Evolutionary conservation across 2,888 invertebrate species (phyloP).

Genomic region (Drosophila merina): DNA sequence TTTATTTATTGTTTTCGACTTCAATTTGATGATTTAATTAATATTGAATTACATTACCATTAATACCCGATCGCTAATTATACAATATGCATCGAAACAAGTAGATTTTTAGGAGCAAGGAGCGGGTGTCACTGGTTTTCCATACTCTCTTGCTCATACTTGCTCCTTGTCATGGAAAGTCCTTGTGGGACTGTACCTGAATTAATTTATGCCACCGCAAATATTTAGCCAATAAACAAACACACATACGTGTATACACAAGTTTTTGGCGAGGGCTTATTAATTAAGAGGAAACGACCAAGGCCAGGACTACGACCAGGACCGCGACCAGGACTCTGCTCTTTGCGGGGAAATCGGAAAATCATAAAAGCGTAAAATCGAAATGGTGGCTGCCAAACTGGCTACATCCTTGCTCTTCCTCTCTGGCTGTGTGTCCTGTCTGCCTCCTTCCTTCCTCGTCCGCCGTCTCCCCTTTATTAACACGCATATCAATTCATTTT

Average conservation of each 20-base stretch:
- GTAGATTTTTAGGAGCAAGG: slow-evolving; percentile 42
- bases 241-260: slow-evolving; percentile 32
- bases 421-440: slow-evolving; percentile 25
- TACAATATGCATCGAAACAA: slow-evolving; percentile 58
- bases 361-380: slow-evolving; percentile 79
- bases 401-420: slow-evolving; percentile 56
- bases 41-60: slow-evolving; percentile 69
- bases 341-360: slow-evolving; percentile 61
- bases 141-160: neutral
- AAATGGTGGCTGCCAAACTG: slow-evolving; percentile 70
- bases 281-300: slow-evolving; percentile 64
- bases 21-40: slow-evolving; percentile 76
- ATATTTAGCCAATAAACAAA: slow-evolving; percentile 71
- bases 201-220: slow-evolving; percentile 71
- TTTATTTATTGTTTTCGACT: slow-evolving; percentile 70
- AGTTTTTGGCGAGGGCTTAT: slow-evolving; percentile 60
- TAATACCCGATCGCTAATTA: slow-evolving; percentile 53
- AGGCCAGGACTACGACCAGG: slow-evolving; percentile 14
- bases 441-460: slow-evolving; percentile 1
- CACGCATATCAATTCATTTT: slow-evolving; percentile 81
- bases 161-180: slow-evolving; percentile 22
- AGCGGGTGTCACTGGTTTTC: slow-evolving; percentile 11
- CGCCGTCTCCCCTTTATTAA: slow-evolving; percentile 57
- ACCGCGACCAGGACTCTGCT: slow-evolving; percentile 9
- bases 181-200: slow-evolving; percentile 49